Conservation (phyloP, 2,113 vertebrate species). For the Mesitornis unicolor region DNA sequence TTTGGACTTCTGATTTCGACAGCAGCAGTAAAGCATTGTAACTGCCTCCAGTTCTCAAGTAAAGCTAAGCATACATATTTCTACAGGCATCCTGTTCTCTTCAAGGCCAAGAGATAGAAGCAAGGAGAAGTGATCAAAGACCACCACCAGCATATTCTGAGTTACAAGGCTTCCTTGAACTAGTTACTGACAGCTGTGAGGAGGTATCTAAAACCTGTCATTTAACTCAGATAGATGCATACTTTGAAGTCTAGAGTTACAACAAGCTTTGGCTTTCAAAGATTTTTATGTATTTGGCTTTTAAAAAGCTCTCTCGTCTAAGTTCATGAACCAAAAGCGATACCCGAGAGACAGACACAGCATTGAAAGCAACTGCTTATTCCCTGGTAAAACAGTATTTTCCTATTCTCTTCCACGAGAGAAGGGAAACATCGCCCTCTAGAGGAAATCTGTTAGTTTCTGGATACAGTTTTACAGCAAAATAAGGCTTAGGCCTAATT, state of each 20-base stretch:
- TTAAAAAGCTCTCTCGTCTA: background rate
- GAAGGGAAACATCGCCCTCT: slow-evolving; percentile 53
- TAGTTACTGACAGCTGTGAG: background rate
- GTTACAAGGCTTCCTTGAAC: background rate
- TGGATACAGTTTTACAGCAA: background rate
- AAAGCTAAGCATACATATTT: background rate
- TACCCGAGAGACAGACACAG: background rate
- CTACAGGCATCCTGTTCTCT: background rate
- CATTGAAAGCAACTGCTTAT: background rate
- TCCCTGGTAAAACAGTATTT: background rate
- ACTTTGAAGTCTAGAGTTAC: background rate
- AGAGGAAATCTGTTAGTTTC: slow-evolving; percentile 4
- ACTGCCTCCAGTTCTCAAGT: background rate
- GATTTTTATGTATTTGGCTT: background rate
- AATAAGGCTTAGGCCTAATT: background rate
- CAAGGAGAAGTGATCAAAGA: background rate
- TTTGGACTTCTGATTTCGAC: background rate
- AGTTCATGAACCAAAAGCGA: background rate
- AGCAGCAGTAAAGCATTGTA: background rate
- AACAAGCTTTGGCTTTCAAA: background rate
- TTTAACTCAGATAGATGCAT: background rate
- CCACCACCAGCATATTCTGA: background rate
- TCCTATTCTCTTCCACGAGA: background rate
- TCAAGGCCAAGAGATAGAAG: background rate
- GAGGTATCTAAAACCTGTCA: background rate